Evolutionary conservation across 2,113 vertebrate species (phyloP), one percentile per base, ranked within the genome.

Genomic region (Coturnix japonica): DNA sequence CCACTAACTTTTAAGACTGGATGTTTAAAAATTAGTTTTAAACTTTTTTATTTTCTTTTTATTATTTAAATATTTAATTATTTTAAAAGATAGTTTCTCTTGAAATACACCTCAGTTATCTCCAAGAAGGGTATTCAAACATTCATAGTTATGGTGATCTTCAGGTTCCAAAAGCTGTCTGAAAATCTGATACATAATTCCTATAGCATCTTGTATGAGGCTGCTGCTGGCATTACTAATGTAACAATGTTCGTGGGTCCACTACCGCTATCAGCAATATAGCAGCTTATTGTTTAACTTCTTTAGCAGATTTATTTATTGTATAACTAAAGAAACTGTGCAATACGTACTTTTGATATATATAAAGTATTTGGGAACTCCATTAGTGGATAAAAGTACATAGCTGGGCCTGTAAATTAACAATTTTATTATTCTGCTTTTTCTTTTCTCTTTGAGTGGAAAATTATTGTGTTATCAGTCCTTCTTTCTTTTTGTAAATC

Each of bases 371-470:
- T 6, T 46, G 31, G 39, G 20, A 23, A 57, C 23, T 71, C 7
- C 4, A 21, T 79, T 79, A 90, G 6, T 19, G 21, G 71, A 49
- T 11, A 46, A 5, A 17, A 9, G 0, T 54, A 17, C 43, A 39
- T 6, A 77, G 20, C 7, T 86, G 31, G 16, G 46, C 6, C 16
- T 71, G 37, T 30, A 78, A 60, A 90, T 71, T 44, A 66, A 41
- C 1, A 53, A 51, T 56, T 7, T 13, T 37, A 31, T 47, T 57
- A 5, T 8, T 7, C n/a, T 37, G 6, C 0, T 0, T 7, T 51
- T 35, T 60, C 22, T 25, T 63, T 56, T 90, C 43, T 7, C n/a
- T 80, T 86, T 23, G 23, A 9, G 6, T 56, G 6, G 21, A 53
- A 82, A 85, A 92, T 59, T 59, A 33, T n/a, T 57, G 2, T 53